Conservation (phyloP, 2,888 invertebrate species). For the Steinernema hermaphroditum region DNA sequence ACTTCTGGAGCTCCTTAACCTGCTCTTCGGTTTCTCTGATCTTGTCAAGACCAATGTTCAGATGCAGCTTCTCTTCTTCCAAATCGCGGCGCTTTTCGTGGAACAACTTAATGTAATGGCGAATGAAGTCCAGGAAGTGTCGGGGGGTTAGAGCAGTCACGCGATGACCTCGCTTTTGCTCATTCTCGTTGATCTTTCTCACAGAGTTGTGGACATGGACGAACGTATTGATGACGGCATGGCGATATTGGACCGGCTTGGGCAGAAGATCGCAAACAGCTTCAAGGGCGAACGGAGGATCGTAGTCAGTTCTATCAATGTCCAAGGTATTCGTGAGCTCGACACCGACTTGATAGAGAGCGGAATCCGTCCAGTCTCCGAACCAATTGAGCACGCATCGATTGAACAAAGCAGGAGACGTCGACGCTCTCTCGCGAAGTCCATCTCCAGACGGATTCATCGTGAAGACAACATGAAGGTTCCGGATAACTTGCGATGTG, state of each 20-base stretch:
- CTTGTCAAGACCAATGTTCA: constrained; percentile 96
- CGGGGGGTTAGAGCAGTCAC: constrained; percentile 97
- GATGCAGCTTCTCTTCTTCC: constrained; percentile 96
- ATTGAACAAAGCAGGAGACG: constrained; percentile 97
- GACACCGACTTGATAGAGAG: constrained; percentile 75
- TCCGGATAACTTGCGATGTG: constrained; percentile 91
- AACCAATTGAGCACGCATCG: constrained; percentile 99
- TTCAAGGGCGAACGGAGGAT: constrained; percentile 86
- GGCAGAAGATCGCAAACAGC: constrained; percentile 74
- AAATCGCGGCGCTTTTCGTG: constrained; percentile 91
- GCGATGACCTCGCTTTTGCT: constrained; percentile 83
- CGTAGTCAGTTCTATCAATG: constrained; percentile 83
- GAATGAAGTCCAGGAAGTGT: constrained; percentile 97
- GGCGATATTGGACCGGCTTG: constrained; percentile 55
- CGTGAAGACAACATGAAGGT: constrained; percentile 98
- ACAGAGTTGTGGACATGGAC: constrained; percentile 97
- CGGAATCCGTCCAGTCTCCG: constrained; percentile 98
- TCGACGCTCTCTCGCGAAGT: constrained; percentile 94
- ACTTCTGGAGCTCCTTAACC: constrained; percentile 98
- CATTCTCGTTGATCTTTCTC: constrained; percentile 83
- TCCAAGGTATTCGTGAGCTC: constrained; percentile 95
- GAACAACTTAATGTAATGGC: constrained; percentile 88
- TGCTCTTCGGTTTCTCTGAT: constrained; percentile 99
- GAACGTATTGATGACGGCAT: constrained; percentile 94
- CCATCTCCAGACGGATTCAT: constrained; percentile 99